Base-by-base conservation (phyloP, 1,140 invertebrate genomes). In the Epicauta chinensis region DNA sequence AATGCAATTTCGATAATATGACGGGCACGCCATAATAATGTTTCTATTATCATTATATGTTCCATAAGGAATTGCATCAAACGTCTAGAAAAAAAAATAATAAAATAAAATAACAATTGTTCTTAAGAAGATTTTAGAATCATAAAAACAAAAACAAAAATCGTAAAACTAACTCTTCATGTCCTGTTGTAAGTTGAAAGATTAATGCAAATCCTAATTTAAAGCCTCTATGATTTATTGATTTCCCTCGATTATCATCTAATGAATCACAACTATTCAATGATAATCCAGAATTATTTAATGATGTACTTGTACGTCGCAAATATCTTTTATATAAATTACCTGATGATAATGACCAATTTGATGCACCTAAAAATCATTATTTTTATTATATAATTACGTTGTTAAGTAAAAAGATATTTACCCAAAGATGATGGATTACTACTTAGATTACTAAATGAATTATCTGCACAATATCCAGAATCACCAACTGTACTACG, bases 21-120 rank as follows among this genome's bases (percentile, higher is more conserved):
- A 7, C 84, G 77, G 29, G 93, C 70, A 41, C 85, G 78, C 62
- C 87, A 83, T 17, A 93, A 67, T 64, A 90, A 80, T 2, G 83
- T 78, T 70, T 93, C 89, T 11, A 94, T 67, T 15, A 93, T 71
- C 0, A 85, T 78, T 35, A 88, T 85, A 60, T 92, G 87, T 48
- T 91, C 85, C 67, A 92, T 81, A 50, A 91, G 79, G 58, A 85
- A 86, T 29, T 59, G 36, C 10, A 45, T 37, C 3, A 47, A 23
- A 3, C 31, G 30, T 47, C 52, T 58, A 32, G 6, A 39, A 38
- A 4, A 7, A 13, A 39, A 13, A 49, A 41, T n/a, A 35, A 38
- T 31, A 39, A 46, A 30, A n/a, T 13, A 16, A 39, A 34, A 13
- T 16, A 10, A 46, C 2, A 40, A 31, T 42, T n/a, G 48, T 45